Base-by-base conservation (phyloP, 2,888 invertebrate species). In the Adela reaumurella region DNA sequence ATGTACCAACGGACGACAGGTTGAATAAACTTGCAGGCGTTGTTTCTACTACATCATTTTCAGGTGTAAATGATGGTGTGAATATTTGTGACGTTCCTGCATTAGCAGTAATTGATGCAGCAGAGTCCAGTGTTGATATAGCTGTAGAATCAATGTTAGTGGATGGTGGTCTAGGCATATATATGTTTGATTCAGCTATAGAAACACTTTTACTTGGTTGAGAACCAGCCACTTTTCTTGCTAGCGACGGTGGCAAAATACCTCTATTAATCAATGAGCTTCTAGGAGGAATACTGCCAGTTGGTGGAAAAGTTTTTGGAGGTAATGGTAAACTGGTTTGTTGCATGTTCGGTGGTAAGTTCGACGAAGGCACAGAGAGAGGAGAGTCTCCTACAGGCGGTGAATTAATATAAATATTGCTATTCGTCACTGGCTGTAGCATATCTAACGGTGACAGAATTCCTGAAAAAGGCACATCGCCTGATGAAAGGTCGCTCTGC, bases 161-260 rank as follows among this genome's bases (percentile, higher is more conserved):
- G 14, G 35, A 35, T 4, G 35, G 11, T 14, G n/a, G 14, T 35
- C 8, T 24, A 24, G 35, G 35, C 6, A 11, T 14, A 11, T 14
- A 35, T 3, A 35, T 35, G n/a, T 35, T 35, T 11, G n/a, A 11
- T 35, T 14, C 35, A 11, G 35, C 35, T 8, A 35, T 8, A 35
- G n/a, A 14, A 35, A 14, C 35, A 8, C 11, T 35, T 35, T 3
- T 35, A 8, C 3, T 35, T 8, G 35, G 68, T 49, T 74, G 69
- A 50, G 67, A 68, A 1, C 67, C 63, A 1, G 67, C 59, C 51
- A 77, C 66, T 16, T 73, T 64, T 46, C 77, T 68, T 17, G 77
- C 77, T 0, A 77, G 69, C 1, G 78, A 77, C 0, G 77, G 77
- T 5, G 78, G 77, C 53, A 78, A 54, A 2, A 76, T 58, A 1